A percentile compares a stretch with the other conserved stretches of the same genome.
phyloP scores from a whole-genome alignment of 2,113 vertebrate genomes.

The Scolopax mira region DNA sequence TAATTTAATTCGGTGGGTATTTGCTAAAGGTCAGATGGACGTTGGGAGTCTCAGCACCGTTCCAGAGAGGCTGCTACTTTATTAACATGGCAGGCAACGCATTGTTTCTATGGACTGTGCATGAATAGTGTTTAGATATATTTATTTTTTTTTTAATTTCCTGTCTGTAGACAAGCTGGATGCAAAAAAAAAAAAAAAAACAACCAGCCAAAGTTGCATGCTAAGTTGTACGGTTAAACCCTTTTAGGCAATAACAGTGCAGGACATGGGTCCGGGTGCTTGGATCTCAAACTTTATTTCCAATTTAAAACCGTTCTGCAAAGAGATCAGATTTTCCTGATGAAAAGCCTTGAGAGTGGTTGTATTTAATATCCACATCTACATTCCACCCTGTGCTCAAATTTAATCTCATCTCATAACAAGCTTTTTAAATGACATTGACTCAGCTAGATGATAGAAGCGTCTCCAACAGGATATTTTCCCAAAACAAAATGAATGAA shows the following conservation, averaged over 20 bases:
- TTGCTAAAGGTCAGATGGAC: not conserved
- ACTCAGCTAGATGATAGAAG: not conserved
- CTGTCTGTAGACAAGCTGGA: conserved; percentile 20
- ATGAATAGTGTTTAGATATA: not conserved
- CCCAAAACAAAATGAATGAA: not conserved
- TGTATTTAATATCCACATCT: conserved; percentile 50
- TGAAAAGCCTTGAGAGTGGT: conserved; percentile 34
- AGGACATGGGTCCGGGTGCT: not conserved
- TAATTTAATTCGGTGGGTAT: not conserved
- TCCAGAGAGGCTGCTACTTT: not conserved
- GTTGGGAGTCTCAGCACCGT: not conserved
- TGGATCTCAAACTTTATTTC: not conserved
- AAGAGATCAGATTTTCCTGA: conserved; percentile 47
- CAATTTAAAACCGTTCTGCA: conserved; percentile 28
- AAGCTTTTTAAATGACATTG: not conserved
- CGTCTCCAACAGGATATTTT: conserved; percentile 13
- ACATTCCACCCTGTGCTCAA: not conserved
- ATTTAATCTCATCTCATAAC: conserved; percentile 41
- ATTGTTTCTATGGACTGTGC: conserved; percentile 31
- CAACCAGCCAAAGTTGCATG: not conserved
- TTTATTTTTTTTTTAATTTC: conserved; percentile 49
- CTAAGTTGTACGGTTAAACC: not conserved
- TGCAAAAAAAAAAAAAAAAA: not conserved
- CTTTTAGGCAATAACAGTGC: not conserved
- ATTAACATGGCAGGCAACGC: not conserved